Conservation (phyloP, 2,113 vertebrate genomes). For the Xiphophorus maculatus region DNA sequence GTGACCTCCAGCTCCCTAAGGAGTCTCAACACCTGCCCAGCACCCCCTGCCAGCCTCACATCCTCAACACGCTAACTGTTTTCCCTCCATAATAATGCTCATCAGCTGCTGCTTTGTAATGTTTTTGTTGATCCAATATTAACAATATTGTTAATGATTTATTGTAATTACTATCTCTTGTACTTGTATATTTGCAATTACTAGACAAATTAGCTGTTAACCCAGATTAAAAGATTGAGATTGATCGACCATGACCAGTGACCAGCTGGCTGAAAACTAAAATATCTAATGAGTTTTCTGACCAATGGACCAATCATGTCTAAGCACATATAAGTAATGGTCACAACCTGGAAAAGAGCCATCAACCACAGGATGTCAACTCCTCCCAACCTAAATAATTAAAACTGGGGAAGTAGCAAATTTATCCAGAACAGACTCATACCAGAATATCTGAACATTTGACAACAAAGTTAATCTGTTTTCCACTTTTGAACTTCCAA, state of each 20-base stretch:
- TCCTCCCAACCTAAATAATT: background rate
- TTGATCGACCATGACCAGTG: background rate
- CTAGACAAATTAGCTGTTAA: background rate
- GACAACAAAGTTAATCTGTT: background rate
- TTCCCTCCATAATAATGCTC: conserved; percentile 43
- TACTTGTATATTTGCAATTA: background rate
- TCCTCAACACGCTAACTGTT: conserved; percentile 66
- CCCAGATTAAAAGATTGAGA: background rate
- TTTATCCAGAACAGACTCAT: background rate
- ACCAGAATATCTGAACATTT: background rate
- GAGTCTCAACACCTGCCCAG: conserved; percentile 70
- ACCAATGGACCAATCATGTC: background rate
- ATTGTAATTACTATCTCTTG: background rate
- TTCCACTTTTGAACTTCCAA: background rate
- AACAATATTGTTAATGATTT: background rate
- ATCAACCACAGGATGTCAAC: background rate
- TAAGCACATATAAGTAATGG: background rate
- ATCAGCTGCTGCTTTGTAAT: conserved; percentile 27
- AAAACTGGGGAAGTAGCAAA: background rate
- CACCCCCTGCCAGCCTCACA: conserved; percentile 58
- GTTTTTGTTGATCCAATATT: background rate
- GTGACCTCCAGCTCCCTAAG: conserved; percentile 76
- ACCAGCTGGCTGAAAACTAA: background rate
- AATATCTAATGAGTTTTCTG: no score
- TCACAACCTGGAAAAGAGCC: background rate